Evolutionary conservation across 2,888 invertebrate genomes (phyloP).

Genomic region (Panorpa germanica): DNA sequence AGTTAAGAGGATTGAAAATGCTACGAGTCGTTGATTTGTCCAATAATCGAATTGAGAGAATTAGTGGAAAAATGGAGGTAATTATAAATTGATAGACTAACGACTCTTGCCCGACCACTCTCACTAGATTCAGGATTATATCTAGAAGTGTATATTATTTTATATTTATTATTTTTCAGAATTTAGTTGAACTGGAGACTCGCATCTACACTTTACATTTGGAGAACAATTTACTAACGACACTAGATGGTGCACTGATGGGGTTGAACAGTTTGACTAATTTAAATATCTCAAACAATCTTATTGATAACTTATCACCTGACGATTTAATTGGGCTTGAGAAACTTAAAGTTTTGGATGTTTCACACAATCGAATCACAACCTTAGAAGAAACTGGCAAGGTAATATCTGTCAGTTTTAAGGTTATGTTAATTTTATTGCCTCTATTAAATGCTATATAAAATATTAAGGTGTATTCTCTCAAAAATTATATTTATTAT

Average conservation of each 20-base stretch:
- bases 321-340: slow-evolving; percentile 65
- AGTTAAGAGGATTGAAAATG: slow-evolving; percentile 52
- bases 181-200: slow-evolving; percentile 58
- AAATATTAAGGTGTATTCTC: too few species aligned
- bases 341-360: slow-evolving; percentile 49
- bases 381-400: slow-evolving; percentile 68
- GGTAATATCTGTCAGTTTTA: slow-evolving; percentile 27
- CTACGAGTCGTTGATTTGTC: slow-evolving; percentile 59
- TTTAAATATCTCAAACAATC: slow-evolving; percentile 58
- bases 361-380: slow-evolving; percentile 57
- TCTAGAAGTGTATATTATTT: too few species aligned
- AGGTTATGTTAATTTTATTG: slow-evolving; percentile 4
- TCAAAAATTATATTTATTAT: slow-evolving; percentile 3
- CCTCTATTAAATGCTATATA: background rate
- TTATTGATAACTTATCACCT: slow-evolving; percentile 49
- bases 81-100: slow-evolving; percentile 14
- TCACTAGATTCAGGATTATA: too few species aligned
- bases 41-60: slow-evolving; percentile 47
- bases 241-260: slow-evolving; percentile 53
- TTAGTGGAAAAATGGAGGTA: slow-evolving; percentile 47
- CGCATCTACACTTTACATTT: slow-evolving; percentile 50
- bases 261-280: slow-evolving; percentile 53
- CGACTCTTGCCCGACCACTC: too few species aligned
- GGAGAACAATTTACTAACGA: slow-evolving; percentile 52
- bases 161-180: slow-evolving; percentile 27